Evolutionary conservation across 2,888 invertebrate genomes (phyloP).

Genomic region (Andrena bucephala): DNA sequence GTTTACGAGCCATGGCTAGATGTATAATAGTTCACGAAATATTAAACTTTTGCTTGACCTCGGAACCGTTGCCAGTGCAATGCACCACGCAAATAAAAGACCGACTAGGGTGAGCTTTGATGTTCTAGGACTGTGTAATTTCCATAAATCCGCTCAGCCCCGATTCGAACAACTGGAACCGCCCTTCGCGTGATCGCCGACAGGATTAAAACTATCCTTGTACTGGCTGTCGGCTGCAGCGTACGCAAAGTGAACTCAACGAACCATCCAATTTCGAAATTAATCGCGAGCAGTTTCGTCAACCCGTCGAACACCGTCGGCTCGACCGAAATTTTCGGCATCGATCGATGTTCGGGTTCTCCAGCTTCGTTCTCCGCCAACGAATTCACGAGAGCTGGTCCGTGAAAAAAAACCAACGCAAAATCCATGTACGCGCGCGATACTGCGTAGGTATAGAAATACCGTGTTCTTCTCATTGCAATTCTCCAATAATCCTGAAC

Average conservation of each 20-base stretch:
- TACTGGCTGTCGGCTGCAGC: conserved; percentile 28
- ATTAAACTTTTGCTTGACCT: conserved; percentile 19
- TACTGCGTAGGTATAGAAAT: conserved; percentile 10
- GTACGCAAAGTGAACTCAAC: conserved; percentile 12
- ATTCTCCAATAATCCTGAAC: too few species aligned
- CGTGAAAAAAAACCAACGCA: conserved; percentile 22
- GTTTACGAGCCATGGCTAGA: background rate
- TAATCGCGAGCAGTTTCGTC: conserved; percentile 41
- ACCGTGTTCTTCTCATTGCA: background rate
- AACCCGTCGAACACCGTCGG: conserved; percentile 11
- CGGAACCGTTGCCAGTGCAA: background rate
- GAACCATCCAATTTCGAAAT: conserved; percentile 47
- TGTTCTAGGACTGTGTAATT: conserved; percentile 37
- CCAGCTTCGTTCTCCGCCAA: background rate
- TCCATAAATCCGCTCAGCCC: conserved; percentile 47
- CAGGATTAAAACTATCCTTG: conserved; percentile 50
- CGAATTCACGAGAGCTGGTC: conserved; percentile 5
- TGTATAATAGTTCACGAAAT: background rate
- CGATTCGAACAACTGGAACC: conserved; percentile 1
- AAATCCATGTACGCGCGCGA: conserved; percentile 9
- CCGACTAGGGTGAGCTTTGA: conserved; percentile 7
- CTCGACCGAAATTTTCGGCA: conserved; percentile 11
- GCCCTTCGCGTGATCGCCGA: conserved; percentile 16
- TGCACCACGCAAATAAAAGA: conserved; percentile 5
- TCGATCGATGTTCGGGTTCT: conserved; percentile 14